Conservation (phyloP, 2,113 vertebrate species). For the Pterocles gutturalis region DNA sequence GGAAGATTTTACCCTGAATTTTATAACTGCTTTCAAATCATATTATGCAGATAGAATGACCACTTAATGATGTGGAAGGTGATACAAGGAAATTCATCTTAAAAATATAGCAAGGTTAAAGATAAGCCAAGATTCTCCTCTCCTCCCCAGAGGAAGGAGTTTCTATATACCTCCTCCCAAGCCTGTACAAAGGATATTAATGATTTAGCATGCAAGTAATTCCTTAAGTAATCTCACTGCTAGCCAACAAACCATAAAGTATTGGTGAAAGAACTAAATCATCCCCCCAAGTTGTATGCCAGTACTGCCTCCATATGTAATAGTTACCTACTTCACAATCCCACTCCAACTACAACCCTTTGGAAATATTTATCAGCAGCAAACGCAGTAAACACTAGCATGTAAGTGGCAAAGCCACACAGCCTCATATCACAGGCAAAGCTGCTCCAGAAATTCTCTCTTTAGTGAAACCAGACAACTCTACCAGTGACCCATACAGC, state of each 20-base stretch:
- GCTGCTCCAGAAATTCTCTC: neutral
- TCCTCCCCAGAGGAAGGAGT: neutral
- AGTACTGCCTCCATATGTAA: neutral
- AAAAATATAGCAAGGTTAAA: neutral
- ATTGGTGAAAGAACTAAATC: neutral
- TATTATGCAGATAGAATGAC: neutral
- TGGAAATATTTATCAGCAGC: neutral
- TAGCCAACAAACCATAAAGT: neutral
- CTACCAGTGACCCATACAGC: neutral
- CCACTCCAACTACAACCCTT: neutral
- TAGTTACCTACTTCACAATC: neutral
- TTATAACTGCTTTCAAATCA: neutral
- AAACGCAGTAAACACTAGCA: neutral
- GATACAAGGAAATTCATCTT: neutral
- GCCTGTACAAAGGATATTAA: neutral
- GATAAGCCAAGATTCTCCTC: neutral
- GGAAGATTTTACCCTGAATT: neutral
- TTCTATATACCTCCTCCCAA: neutral
- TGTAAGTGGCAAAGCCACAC: accelerated
- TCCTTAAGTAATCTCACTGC: neutral
- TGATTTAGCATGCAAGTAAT: neutral
- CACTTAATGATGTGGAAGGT: neutral
- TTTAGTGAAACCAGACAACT: neutral
- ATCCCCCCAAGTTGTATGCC: neutral
- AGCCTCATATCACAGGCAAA: neutral